Conservation (phyloP, 2,113 vertebrate genomes). For the Cyprinodon tularosa region DNA sequence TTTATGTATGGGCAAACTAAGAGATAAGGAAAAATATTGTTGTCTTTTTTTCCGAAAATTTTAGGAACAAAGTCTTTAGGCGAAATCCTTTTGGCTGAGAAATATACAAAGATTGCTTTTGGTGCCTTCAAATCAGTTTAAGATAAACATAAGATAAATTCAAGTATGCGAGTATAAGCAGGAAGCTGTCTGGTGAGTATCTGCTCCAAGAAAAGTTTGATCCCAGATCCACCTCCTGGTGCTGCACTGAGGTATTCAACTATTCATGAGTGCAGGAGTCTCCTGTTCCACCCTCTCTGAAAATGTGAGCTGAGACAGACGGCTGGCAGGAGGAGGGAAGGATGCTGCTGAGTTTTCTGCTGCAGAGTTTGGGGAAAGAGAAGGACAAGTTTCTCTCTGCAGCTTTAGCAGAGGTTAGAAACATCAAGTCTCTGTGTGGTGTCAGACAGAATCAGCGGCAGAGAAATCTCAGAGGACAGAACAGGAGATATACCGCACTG, state of each 20-base stretch:
- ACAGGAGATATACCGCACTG: conserved; percentile 29
- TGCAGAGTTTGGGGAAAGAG: conserved; percentile 57
- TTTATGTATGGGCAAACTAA: too few species aligned
- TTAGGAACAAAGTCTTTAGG: too few species aligned
- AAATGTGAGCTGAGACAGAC: conserved; percentile 54
- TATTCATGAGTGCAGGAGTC: conserved; percentile 51
- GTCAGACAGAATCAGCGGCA: conserved; percentile 34
- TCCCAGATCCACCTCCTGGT: conserved; percentile 10
- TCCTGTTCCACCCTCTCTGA: conserved; percentile 36
- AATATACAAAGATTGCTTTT: not conserved
- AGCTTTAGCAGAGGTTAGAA: conserved; percentile 55
- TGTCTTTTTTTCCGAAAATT: too few species aligned
- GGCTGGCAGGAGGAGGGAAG: conserved; percentile 58
- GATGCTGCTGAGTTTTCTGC: conserved; percentile 56
- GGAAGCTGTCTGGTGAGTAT: conserved; percentile 4
- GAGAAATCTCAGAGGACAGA: conserved; percentile 57
- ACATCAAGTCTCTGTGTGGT: conserved; percentile 58
- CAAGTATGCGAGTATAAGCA: not conserved
- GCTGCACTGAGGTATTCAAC: conserved; percentile 40
- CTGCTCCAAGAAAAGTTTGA: conserved; percentile 5
- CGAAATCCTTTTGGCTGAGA: not conserved
- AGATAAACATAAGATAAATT: conserved; percentile 1
- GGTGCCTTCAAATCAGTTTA: not conserved
- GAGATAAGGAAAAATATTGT: too few species aligned
- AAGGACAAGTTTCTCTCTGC: conserved; percentile 59